These are phyloP conservation scores for Formicarius rufipectus DNA, from an alignment of 2,113 vertebrate species.

Conservation along the genomic window DNA sequence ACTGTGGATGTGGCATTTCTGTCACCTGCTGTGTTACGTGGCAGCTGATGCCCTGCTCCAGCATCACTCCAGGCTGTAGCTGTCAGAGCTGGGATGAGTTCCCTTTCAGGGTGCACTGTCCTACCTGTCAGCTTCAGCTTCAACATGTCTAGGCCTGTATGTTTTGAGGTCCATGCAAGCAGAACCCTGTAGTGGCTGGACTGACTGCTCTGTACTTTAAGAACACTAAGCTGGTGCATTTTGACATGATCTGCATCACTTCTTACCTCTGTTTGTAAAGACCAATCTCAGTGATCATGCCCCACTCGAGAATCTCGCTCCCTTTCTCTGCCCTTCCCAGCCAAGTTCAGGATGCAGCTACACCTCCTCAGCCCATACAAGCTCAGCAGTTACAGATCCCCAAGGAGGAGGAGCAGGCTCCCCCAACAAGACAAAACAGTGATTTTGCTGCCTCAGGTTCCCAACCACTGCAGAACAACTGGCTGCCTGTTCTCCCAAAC, in stretches of 20 bases:
- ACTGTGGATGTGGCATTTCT: not conserved
- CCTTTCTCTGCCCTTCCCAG: not conserved
- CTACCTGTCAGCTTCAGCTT: not conserved
- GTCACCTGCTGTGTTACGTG: rapidly evolving
- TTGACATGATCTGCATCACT: not conserved
- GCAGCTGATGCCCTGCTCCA: not conserved
- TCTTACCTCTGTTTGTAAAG: not conserved
- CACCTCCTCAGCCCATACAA: not conserved
- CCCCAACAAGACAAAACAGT: not conserved
- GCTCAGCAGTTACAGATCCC: not conserved
- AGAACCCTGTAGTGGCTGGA: not conserved
- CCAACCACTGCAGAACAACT: not conserved
- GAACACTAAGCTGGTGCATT: not conserved
- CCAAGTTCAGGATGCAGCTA: not conserved
- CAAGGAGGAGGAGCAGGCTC: not conserved
- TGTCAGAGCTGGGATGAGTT: not conserved
- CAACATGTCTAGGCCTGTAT: rapidly evolving
- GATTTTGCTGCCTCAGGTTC: not conserved
- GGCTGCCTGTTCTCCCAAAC: not conserved
- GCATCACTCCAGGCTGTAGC: not conserved
- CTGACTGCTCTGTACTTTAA: not conserved
- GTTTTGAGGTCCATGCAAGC: not conserved
- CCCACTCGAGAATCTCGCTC: not conserved
- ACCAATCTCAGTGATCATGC: rapidly evolving
- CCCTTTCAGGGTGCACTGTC: no score